Conservation (phyloP, 2,113 vertebrate species). For the Dromas ardeola region DNA sequence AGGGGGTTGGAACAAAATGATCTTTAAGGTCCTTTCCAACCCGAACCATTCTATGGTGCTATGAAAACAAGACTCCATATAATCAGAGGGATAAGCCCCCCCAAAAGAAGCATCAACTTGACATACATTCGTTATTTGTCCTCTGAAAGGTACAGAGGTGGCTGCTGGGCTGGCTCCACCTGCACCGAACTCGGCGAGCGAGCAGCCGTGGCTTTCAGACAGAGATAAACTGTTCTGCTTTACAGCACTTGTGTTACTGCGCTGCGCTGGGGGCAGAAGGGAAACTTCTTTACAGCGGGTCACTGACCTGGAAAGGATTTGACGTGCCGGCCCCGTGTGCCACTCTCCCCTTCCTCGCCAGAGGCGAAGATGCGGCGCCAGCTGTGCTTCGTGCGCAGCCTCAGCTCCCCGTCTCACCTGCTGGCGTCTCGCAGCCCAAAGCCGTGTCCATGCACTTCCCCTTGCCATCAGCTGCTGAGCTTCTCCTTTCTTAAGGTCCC, state of each 20-base stretch:
- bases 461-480: neutral
- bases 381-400: neutral
- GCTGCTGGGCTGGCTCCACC: neutral
- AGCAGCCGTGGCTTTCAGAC: neutral
- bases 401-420: neutral
- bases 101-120: neutral
- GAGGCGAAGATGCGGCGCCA: neutral
- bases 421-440: neutral
- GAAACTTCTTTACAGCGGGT: neutral
- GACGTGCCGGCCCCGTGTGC: neutral
- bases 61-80: neutral
- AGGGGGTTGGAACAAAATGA: neutral
- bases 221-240: neutral
- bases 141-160: neutral
- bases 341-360: neutral
- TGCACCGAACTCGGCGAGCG: rapidly evolving
- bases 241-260: neutral
- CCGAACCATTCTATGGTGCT: neutral
- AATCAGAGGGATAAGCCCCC: neutral
- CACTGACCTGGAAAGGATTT: neutral
- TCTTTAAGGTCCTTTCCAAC: neutral
- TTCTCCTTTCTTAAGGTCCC: neutral
- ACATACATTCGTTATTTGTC: neutral
- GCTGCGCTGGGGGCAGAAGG: neutral
- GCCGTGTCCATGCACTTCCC: neutral